A percentile compares a stretch with the other conserved stretches of the same genome.
Conservation (phyloP, 2,797 vertebrate genomes). For the Acrossocheilus fasciatus region DNA sequence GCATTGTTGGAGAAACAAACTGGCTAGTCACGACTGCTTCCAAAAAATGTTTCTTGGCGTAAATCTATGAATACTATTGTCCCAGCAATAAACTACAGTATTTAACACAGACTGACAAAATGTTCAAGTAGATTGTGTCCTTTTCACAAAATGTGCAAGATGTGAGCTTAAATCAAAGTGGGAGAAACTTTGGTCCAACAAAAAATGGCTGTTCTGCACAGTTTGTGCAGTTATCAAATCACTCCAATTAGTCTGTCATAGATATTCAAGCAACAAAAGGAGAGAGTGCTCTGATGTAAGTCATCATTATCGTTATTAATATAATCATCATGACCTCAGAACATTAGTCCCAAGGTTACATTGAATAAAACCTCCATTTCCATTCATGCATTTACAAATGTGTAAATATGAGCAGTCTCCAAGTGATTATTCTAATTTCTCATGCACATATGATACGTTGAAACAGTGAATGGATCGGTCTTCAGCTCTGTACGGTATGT, state of each 20-base stretch:
- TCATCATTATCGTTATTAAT: constrained; percentile 2
- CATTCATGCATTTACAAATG: not conserved
- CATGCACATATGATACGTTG: constrained; percentile 12
- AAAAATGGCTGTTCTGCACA: not conserved
- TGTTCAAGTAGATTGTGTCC: not conserved
- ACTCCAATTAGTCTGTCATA: constrained; percentile 4
- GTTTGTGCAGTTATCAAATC: constrained; percentile 3
- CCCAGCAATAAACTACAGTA: not conserved
- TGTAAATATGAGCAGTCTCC: not conserved
- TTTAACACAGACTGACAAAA: not conserved
- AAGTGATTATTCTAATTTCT: not conserved
- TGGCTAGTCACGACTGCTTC: not conserved
- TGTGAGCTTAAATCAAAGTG: not conserved
- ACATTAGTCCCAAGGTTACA: not conserved
- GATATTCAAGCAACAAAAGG: not conserved
- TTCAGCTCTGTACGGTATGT: constrained; percentile 16
- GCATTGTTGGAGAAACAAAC: not conserved
- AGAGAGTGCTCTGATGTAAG: not conserved
- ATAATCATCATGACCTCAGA: not conserved
- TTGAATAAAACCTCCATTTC: not conserved
- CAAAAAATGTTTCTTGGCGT: not conserved
- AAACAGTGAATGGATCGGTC: not conserved
- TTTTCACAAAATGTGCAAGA: not conserved
- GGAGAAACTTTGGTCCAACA: not conserved
- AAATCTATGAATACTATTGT: not conserved